Base-by-base conservation (phyloP, 2,888 invertebrate genomes). In the Ornithoptera alexandrae region DNA sequence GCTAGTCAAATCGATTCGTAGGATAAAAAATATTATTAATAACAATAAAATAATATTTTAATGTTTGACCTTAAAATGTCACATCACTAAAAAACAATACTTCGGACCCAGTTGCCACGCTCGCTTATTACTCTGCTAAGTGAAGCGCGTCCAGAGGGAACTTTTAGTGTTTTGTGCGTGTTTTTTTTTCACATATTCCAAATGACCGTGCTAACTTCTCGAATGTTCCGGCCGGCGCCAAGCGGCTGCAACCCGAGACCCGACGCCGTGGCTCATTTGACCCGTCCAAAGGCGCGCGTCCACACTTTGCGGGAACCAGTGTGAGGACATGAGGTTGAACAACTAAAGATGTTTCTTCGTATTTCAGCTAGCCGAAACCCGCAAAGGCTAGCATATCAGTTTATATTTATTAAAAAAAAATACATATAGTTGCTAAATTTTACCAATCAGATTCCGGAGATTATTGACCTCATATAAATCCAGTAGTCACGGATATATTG, bases 211-310 rank as follows among this genome's bases (percentile, higher is more conserved):
- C 87, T 84, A 86, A 88, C 78, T 86, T 85, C 82, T 85, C 84
- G 80, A 81, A 87, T 84, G 81, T 84, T 84, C 81, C 82, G 81
- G 76, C 78, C 82, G 90, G 90, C 91, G 90, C 91, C 90, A 87
- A 82, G 80, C 73, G 81, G 84, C 79, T 88, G 91, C 87, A 91
- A 92, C 85, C 88, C 84, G 90, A 91, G 89, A 89, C 83, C 84
- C 84, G 85, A 84, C 86, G 88, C 81, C 80, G 85, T 88, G 91
- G 84, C 87, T 89, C 90, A 88, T 92, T 90, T 91, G 88, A 88
- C 84, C 85, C 87, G 80, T 81, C 84, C 81, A 81, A 83, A 78
- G 80, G 82, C 85, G 82, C 82, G 80, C 83, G 81, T 30, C 85
- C 83, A 87, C 87, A 89, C 90, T 89, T 88, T 84, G 84, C 84